Percentiles rank a stretch among this genome's conserved stretches.
Evolutionary conservation across 2,888 invertebrate species (phyloP).

Genomic region (Loripinus fragilis): DNA sequence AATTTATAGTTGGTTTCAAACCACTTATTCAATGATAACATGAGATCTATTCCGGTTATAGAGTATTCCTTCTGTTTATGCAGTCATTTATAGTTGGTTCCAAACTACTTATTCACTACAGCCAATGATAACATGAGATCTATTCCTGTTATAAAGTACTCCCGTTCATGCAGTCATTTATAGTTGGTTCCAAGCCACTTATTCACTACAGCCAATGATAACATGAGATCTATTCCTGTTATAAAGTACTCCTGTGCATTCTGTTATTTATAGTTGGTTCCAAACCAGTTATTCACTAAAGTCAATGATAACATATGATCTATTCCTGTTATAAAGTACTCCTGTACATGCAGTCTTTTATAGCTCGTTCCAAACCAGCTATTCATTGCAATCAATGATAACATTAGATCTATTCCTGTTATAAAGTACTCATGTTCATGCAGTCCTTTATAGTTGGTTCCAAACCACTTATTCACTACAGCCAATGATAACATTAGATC

Average conservation of each 20-base stretch:
- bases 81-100: constrained; percentile 62
- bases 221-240: constrained; percentile 57
- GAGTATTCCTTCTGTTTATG: too few relatives aligned
- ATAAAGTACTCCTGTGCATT: constrained; percentile 63
- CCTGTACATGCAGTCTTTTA: too few relatives aligned
- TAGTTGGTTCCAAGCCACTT: constrained; percentile 72
- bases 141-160: constrained; percentile 61
- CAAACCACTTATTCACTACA: not conserved
- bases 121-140: constrained; percentile 58
- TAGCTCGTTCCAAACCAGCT: constrained; percentile 72
- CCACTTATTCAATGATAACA: too few relatives aligned
- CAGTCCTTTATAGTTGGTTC: not conserved
- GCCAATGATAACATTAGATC: not conserved
- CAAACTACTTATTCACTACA: constrained; percentile 72
- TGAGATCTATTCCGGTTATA: too few relatives aligned
- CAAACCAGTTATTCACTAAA: too few relatives aligned
- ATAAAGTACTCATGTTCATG: constrained; percentile 66
- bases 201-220: constrained; percentile 66
- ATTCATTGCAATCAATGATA: constrained; percentile 64
- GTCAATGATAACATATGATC: too few relatives aligned
- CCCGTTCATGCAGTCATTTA: constrained; percentile 55
- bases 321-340: too few relatives aligned
- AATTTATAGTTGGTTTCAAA: too few relatives aligned
- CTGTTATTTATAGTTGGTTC: too few relatives aligned
- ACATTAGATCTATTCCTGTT: constrained; percentile 56